Evolutionary conservation across 2,113 vertebrate species (phyloP).

Genomic region (Lepisosteus osseus): DNA sequence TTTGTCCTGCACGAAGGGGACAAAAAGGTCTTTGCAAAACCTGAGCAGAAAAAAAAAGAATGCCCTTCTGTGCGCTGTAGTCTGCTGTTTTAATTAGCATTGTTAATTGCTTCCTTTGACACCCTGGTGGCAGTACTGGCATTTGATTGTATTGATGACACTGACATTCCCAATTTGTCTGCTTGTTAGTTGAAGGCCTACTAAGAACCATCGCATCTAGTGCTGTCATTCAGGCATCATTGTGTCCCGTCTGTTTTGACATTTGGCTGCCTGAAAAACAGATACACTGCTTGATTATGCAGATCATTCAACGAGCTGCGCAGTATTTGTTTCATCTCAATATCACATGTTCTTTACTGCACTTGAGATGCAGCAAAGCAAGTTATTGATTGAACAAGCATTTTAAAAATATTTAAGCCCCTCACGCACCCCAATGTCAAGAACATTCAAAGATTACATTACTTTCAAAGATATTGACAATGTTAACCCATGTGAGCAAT

Average conservation of each 20-base stretch:
- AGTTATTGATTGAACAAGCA: conserved; percentile 57
- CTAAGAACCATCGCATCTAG: conserved; percentile 49
- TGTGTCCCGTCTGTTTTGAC: conserved; percentile 46
- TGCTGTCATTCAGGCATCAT: conserved; percentile 43
- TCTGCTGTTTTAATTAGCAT: conserved; percentile 91
- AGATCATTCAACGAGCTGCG: conserved; percentile 45
- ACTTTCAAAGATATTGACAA: no score
- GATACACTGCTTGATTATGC: conserved; percentile 65
- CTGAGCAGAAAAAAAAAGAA: conserved; percentile 47
- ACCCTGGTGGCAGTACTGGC: conserved; percentile 76
- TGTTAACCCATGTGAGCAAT: no score
- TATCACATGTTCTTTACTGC: conserved; percentile 52
- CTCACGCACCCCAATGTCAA: conserved; percentile 17
- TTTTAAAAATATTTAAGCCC: conserved; percentile 51
- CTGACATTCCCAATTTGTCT: conserved; percentile 61
- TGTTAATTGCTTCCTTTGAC: conserved; percentile 92
- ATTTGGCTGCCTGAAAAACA: conserved; percentile 35
- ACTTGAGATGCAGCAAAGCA: conserved; percentile 67
- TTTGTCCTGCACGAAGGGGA: conserved; percentile 46
- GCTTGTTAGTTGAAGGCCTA: conserved; percentile 58
- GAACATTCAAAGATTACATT: no score
- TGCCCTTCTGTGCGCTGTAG: conserved; percentile 63
- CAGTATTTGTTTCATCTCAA: conserved; percentile 40
- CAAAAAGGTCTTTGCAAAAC: conserved; percentile 46
- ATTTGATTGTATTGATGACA: conserved; percentile 64